A percentile compares a stretch with the other conserved stretches of the same genome.
phyloP scores from a whole-genome alignment of 2,888 invertebrate genomes.

The Asteroscopus sphinx region DNA sequence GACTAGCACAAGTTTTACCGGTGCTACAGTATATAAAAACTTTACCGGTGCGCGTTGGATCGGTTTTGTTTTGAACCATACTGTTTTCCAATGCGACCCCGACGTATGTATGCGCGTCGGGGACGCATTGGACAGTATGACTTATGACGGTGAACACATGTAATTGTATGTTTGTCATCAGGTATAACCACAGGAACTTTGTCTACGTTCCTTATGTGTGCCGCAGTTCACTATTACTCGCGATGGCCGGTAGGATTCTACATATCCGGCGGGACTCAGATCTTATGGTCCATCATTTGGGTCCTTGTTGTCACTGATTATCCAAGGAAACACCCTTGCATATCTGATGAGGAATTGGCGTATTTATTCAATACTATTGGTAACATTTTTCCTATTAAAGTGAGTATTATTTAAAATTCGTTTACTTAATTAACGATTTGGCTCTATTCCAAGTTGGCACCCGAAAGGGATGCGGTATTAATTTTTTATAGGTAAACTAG shows the following conservation, averaged over 20 bases:
- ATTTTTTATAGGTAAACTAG: too few species aligned
- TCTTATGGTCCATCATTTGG: slow-evolving; percentile 89
- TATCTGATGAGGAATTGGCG: slow-evolving; percentile 89
- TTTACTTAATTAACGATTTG: neutral
- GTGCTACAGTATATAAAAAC: slow-evolving; percentile 19
- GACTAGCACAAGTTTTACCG: slow-evolving; percentile 3
- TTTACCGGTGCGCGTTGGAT: slow-evolving; percentile 22
- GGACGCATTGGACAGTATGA: slow-evolving; percentile 32
- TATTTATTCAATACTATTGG: slow-evolving; percentile 90
- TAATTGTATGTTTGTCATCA: slow-evolving; percentile 58
- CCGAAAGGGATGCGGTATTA: too few species aligned
- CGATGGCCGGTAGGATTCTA: slow-evolving; percentile 93
- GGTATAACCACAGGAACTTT: slow-evolving; percentile 90
- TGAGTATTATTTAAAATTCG: slow-evolving; percentile 47
- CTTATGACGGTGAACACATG: slow-evolving; percentile 21
- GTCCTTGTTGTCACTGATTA: slow-evolving; percentile 90
- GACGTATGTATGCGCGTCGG: too few species aligned
- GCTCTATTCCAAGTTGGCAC: neutral
- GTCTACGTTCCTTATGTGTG: slow-evolving; percentile 91
- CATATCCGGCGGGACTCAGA: slow-evolving; percentile 87
- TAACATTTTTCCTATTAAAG: slow-evolving; percentile 81
- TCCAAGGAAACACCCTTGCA: slow-evolving; percentile 90
- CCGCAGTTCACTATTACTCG: slow-evolving; percentile 89
- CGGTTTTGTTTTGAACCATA: slow-evolving; percentile 14
- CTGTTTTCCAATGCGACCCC: too few species aligned